Evolutionary conservation across 2,797 vertebrate genomes (phyloP).

Genomic region (Halcyon smyrnensis): DNA sequence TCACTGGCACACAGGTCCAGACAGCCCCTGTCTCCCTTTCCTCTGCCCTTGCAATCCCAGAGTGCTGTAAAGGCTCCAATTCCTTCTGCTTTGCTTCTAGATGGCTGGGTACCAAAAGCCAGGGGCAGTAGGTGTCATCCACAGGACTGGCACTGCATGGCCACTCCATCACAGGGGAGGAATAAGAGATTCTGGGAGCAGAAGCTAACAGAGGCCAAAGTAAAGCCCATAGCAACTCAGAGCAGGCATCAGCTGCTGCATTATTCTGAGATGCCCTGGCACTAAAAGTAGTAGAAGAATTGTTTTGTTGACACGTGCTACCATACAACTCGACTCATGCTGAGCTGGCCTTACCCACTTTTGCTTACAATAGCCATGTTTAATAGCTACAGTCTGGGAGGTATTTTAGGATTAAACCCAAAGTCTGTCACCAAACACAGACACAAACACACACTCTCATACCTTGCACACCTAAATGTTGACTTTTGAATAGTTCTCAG

Average conservation of each 20-base stretch:
- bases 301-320: background rate
- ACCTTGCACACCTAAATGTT: background rate
- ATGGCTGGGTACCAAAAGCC: background rate
- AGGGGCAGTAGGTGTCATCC: background rate
- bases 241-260: background rate
- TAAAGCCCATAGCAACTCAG: background rate
- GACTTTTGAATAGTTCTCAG: background rate
- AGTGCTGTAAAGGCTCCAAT: background rate
- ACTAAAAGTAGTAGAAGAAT: background rate
- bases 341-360: background rate
- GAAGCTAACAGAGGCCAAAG: background rate
- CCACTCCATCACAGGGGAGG: background rate
- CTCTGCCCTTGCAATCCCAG: background rate
- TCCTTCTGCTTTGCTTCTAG: background rate
- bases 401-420: background rate
- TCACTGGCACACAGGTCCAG: background rate
- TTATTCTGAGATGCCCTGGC: background rate
- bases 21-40: background rate
- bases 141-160: background rate
- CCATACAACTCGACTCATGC: background rate
- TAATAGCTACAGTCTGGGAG: background rate
- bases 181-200: background rate
- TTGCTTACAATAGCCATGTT: background rate
- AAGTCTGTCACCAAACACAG: background rate
- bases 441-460: background rate